These are phyloP conservation scores for Pelodytes ibericus DNA, from an alignment of 2,797 vertebrate species.

Conservation along the genomic window DNA sequence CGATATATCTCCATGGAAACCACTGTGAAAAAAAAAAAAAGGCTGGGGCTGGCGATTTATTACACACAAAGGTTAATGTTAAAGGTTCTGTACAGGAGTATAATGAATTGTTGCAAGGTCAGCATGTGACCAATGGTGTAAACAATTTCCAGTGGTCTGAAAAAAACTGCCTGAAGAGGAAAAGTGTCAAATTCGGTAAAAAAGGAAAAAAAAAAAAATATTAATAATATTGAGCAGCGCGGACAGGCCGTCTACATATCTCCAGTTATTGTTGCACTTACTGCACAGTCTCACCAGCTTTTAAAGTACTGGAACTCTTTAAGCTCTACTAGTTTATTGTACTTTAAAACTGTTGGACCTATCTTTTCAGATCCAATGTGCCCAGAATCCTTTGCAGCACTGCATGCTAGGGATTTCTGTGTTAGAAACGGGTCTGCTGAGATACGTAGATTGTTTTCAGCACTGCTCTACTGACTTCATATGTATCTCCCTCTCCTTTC, in stretches of 20 bases:
- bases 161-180: constrained; percentile 17
- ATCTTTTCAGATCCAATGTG: too few species aligned
- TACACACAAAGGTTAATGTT: constrained; percentile 46
- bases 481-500: too few species aligned
- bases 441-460: too few species aligned
- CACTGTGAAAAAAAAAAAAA: constrained; percentile 44
- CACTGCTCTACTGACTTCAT: too few species aligned
- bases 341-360: too few species aligned
- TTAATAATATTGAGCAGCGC: not conserved
- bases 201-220: not conserved
- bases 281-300: too few species aligned
- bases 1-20: constrained; percentile 44
- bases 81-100: constrained; percentile 40
- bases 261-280: not conserved
- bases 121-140: constrained; percentile 34
- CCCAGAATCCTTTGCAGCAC: too few species aligned
- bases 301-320: too few species aligned
- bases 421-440: too few species aligned
- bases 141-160: constrained; percentile 21
- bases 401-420: too few species aligned
- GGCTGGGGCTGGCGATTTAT: constrained; percentile 27
- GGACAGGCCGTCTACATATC: not conserved
- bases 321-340: too few species aligned
- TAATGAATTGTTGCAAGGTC: constrained; percentile 45
- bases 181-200: not conserved